phyloP scores from a whole-genome alignment of 2,113 vertebrate species.

The Microtus pennsylvanicus region DNA sequence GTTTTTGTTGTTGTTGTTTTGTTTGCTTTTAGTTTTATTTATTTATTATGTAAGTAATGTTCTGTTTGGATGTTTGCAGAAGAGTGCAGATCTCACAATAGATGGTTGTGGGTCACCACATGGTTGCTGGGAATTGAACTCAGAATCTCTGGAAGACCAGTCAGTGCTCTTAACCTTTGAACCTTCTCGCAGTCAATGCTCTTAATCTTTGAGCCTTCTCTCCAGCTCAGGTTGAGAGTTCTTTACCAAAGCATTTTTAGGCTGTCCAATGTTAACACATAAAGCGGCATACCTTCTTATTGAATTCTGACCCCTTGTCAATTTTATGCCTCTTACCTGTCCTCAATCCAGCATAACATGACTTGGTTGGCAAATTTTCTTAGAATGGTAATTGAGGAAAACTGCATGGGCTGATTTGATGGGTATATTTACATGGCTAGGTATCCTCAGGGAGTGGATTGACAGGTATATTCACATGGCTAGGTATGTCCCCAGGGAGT shows the following conservation, averaged over 20 bases:
- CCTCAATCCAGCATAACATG: neutral
- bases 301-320: neutral
- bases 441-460: neutral
- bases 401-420: neutral
- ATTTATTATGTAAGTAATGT: no score
- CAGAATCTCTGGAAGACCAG: no score
- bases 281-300: fast-evolving
- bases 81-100: no score
- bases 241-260: neutral
- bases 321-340: neutral
- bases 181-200: no score
- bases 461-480: neutral
- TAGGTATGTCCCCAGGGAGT: neutral
- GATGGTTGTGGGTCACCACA: no score
- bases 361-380: neutral
- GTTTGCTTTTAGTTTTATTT: no score
- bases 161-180: no score
- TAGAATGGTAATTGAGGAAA: neutral
- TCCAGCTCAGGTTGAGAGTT: neutral
- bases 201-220: no score
- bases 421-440: neutral
- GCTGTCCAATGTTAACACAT: neutral
- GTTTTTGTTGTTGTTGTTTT: no score
- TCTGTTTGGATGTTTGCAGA: no score
- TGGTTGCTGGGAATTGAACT: no score